A percentile compares a stretch with the other conserved stretches of the same genome.
phyloP scores from a whole-genome alignment of 2,888 invertebrate genomes.

The Drosophila neonasuta region DNA sequence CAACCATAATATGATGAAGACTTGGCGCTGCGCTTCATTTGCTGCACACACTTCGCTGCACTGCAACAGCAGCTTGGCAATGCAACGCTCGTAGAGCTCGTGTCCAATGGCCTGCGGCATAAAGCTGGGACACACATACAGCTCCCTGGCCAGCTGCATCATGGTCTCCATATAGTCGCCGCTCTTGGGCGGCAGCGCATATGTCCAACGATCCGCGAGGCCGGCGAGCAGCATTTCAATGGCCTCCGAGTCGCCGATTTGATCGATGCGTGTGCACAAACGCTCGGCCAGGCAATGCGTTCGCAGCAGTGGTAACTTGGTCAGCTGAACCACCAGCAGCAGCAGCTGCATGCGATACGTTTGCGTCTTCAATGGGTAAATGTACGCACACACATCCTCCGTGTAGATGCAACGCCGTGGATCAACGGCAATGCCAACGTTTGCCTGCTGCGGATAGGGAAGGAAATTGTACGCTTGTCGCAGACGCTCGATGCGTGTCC shows the following conservation, averaged over 20 bases:
- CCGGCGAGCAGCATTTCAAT: slow-evolving; percentile 83
- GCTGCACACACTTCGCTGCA: slow-evolving; percentile 78
- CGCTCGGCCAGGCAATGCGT: slow-evolving; percentile 82
- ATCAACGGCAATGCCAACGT: slow-evolving; percentile 82
- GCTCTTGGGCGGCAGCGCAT: slow-evolving; percentile 43
- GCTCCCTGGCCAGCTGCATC: slow-evolving; percentile 81
- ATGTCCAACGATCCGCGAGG: slow-evolving; percentile 51
- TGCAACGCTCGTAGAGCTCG: slow-evolving; percentile 84
- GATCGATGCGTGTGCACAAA: slow-evolving; percentile 76
- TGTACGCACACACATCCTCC: slow-evolving; percentile 86
- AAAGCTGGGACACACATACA: slow-evolving; percentile 85
- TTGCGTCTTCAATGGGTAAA: slow-evolving; percentile 86
- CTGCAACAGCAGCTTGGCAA: slow-evolving; percentile 83
- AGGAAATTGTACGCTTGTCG: slow-evolving; percentile 89
- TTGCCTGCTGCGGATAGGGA: slow-evolving; percentile 81
- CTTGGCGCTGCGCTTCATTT: slow-evolving; percentile 82
- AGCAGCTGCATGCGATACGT: slow-evolving; percentile 85
- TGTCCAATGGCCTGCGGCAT: slow-evolving; percentile 85
- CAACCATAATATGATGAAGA: slow-evolving; percentile 86
- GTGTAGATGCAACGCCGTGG: slow-evolving; percentile 86
- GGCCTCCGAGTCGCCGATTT: slow-evolving; percentile 82
- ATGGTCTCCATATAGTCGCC: slow-evolving; percentile 63
- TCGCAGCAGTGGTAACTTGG: slow-evolving; percentile 85
- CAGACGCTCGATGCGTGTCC: slow-evolving; percentile 89
- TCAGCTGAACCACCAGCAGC: slow-evolving; percentile 84